Percentiles rank a stretch among this genome's conserved stretches.
phyloP scores from a whole-genome alignment of 2,797 vertebrate genomes.

The Alexandromys oeconomus region DNA sequence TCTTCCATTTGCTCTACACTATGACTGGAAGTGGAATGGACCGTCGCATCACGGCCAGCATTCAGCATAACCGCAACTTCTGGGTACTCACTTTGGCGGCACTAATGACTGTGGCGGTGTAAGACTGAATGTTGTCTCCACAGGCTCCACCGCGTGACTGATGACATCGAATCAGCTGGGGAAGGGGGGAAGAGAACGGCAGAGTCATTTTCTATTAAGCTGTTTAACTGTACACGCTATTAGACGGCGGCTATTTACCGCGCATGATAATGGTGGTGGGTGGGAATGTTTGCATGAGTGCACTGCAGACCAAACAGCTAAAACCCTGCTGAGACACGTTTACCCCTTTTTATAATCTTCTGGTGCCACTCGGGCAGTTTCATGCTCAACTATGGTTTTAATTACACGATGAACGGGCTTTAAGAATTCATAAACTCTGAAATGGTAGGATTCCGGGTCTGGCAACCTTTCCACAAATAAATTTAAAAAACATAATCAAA shows the following conservation, averaged over 20 bases:
- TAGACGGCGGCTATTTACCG: slow-evolving; percentile 85
- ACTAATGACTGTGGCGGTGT: slow-evolving; percentile 99
- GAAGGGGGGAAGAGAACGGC: slow-evolving; percentile 69
- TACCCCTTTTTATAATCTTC: slow-evolving; percentile 87
- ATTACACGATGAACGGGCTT: slow-evolving; percentile 87
- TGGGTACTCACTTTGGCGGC: slow-evolving; percentile 97
- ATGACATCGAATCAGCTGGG: slow-evolving; percentile 97
- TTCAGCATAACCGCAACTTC: slow-evolving; percentile 57
- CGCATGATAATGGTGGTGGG: slow-evolving; percentile 73
- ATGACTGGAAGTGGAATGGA: slow-evolving; percentile 49
- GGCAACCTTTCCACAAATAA: slow-evolving; percentile 88
- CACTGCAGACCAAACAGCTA: slow-evolving; percentile 85
- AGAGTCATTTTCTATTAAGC: slow-evolving; percentile 85
- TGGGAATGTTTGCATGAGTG: slow-evolving; percentile 71
- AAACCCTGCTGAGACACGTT: slow-evolving; percentile 88
- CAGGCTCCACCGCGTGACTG: slow-evolving; percentile 99
- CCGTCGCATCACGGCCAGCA: slow-evolving; percentile 4
- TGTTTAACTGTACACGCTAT: slow-evolving; percentile 84
- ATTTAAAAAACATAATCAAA: slow-evolving; percentile 89
- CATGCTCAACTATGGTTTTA: slow-evolving; percentile 86
- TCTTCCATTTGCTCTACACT: slow-evolving; percentile 44
- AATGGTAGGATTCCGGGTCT: slow-evolving; percentile 86
- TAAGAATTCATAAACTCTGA: slow-evolving; percentile 89
- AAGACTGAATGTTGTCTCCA: slow-evolving; percentile 98
- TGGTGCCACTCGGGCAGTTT: slow-evolving; percentile 89